These are phyloP conservation scores for Cervus canadensis DNA, from an alignment of 2,113 vertebrate genomes.

Conservation along the genomic window DNA sequence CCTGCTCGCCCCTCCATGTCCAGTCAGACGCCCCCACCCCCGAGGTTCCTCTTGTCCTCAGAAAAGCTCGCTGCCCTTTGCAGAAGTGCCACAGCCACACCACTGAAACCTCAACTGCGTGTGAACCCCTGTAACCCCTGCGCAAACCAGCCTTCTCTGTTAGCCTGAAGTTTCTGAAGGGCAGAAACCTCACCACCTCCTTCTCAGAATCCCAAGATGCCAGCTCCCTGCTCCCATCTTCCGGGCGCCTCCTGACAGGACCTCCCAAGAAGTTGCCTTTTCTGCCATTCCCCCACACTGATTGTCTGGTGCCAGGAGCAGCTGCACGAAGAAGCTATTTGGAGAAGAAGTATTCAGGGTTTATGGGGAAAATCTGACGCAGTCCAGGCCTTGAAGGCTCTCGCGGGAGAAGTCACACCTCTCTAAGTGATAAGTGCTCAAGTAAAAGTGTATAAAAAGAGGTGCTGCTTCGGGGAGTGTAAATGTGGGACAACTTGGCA, in stretches of 20 bases:
- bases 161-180: neutral
- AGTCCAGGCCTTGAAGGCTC: neutral
- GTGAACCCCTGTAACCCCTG: neutral
- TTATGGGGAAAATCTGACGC: neutral
- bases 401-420: neutral
- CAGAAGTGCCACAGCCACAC: neutral
- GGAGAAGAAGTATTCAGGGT: neutral
- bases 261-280: neutral
- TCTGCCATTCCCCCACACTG: neutral
- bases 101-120: fast-evolving
- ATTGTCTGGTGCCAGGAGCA: neutral
- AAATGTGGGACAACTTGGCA: neutral
- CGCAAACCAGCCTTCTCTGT: neutral
- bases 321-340: neutral
- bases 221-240: neutral
- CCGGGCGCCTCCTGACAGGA: neutral
- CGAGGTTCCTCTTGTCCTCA: neutral
- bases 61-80: neutral
- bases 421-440: neutral
- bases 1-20: neutral
- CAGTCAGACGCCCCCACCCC: neutral
- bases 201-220: neutral
- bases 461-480: neutral
- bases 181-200: neutral
- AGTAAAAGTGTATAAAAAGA: neutral